A percentile compares a stretch with the other conserved stretches of the same genome.
phyloP scores from a whole-genome alignment of 2,113 vertebrate genomes.

The Amphiprion percula region DNA sequence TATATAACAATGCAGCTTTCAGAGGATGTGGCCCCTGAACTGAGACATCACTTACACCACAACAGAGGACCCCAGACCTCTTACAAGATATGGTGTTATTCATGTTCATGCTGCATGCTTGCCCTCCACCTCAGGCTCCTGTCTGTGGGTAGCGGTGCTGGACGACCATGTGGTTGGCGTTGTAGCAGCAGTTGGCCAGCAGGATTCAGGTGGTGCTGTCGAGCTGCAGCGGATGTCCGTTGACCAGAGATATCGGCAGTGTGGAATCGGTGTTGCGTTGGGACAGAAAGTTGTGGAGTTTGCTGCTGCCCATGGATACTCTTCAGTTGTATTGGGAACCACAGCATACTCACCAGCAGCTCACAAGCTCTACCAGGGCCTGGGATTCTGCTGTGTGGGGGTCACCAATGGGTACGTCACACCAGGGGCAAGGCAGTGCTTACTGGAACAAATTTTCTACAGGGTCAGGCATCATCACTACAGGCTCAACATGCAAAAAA shows the following conservation, averaged over 20 bases:
- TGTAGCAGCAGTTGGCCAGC: constrained; percentile 83
- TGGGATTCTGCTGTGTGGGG: constrained; percentile 89
- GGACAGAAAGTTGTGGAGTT: constrained; percentile 90
- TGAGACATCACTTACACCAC: too few relatives aligned
- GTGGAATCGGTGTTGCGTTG: constrained; percentile 87
- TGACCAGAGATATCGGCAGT: constrained; percentile 83
- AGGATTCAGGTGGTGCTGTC: constrained; percentile 76
- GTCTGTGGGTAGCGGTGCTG: constrained; percentile 91
- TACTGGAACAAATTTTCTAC: constrained; percentile 90
- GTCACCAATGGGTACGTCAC: constrained; percentile 84
- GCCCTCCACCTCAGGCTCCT: constrained; percentile 79
- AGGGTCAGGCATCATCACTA: constrained; percentile 90
- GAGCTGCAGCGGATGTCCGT: constrained; percentile 90
- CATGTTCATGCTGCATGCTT: too few relatives aligned
- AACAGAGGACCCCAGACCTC: too few relatives aligned
- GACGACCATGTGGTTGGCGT: constrained; percentile 88
- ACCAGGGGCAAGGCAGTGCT: constrained; percentile 83
- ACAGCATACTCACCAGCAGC: constrained; percentile 87
- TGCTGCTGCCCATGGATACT: constrained; percentile 85
- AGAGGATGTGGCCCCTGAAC: too few relatives aligned
- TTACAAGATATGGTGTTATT: too few relatives aligned
- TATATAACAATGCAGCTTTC: too few relatives aligned
- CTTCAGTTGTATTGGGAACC: constrained; percentile 87
- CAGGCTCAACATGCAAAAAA: constrained; percentile 71
- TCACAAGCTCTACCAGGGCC: constrained; percentile 88